A percentile compares a stretch with the other conserved stretches of the same genome.
Evolutionary conservation across 2,113 vertebrate species (phyloP).

Genomic region (Plectropomus leopardus): DNA sequence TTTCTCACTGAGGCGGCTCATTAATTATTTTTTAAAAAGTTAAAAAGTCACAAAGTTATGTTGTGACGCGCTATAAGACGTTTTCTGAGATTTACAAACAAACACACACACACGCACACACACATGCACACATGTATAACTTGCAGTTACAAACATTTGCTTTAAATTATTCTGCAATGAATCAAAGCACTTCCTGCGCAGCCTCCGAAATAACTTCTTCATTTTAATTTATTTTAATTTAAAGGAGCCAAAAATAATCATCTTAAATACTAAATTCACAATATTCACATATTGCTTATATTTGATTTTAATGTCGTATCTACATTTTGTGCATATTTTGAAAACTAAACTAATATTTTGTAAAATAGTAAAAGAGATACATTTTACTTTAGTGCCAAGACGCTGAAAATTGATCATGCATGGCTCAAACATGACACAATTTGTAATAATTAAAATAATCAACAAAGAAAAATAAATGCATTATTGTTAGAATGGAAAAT

Average conservation of each 20-base stretch:
- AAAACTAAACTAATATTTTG: background rate
- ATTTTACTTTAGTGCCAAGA: background rate
- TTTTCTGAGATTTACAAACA: background rate
- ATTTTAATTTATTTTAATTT: background rate
- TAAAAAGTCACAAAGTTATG: slow-evolving; percentile 29
- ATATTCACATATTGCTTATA: background rate
- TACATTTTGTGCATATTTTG: background rate
- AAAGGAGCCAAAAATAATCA: background rate
- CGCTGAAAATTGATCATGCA: background rate
- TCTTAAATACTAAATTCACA: background rate
- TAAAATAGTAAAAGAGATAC: background rate
- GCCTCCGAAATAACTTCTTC: background rate
- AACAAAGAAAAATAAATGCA: background rate
- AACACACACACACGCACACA: slow-evolving; percentile 33
- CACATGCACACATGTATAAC: slow-evolving; percentile 16
- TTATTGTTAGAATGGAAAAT: background rate
- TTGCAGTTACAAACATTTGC: background rate
- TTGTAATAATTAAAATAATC: too few species aligned
- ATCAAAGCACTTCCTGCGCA: background rate
- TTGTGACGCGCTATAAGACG: background rate
- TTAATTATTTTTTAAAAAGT: slow-evolving; percentile 51
- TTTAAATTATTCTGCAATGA: background rate
- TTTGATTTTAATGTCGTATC: background rate
- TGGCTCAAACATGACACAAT: background rate
- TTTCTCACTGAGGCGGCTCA: slow-evolving; percentile 12